Conservation (phyloP, 2,888 invertebrate species). For the Cryptocephalus primarius region DNA sequence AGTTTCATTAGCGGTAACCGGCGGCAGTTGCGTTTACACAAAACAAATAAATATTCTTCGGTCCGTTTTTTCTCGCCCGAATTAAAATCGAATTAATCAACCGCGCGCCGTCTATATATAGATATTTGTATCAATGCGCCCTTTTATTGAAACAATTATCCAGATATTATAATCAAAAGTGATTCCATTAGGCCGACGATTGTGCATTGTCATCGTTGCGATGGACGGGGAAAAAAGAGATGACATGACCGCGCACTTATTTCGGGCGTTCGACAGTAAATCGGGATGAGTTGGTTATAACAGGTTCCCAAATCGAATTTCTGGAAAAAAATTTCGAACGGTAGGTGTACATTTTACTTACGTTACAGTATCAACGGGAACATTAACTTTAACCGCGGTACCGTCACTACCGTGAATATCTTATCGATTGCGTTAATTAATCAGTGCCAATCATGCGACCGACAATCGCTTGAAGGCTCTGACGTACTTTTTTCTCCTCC, state of each 20-base stretch:
- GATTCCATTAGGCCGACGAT: constrained; percentile 34
- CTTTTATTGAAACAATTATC: constrained; percentile 35
- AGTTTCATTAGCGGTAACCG: no score
- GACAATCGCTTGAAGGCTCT: no score
- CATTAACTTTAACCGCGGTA: no score
- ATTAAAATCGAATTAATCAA: constrained; percentile 30
- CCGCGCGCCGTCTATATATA: constrained; percentile 17
- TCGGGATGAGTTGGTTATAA: no score
- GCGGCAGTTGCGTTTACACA: background rate
- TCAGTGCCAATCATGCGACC: no score
- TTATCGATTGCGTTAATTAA: no score
- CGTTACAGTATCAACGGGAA: no score
- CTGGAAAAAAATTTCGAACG: no score
- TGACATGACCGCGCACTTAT: background rate
- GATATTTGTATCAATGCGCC: constrained; percentile 11
- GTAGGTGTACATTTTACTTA: no score
- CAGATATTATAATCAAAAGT: constrained; percentile 37
- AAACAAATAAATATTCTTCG: constrained; percentile 5
- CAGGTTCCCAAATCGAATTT: no score
- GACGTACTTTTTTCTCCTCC: no score
- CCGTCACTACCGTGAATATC: no score
- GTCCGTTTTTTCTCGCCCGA: constrained; percentile 17
- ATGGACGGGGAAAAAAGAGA: background rate
- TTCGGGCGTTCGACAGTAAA: background rate
- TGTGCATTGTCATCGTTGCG: constrained; percentile 28